A percentile compares a stretch with the other conserved stretches of the same genome.
Conservation (phyloP, 2,113 vertebrate species). For the Thamnophis sirtalis region DNA sequence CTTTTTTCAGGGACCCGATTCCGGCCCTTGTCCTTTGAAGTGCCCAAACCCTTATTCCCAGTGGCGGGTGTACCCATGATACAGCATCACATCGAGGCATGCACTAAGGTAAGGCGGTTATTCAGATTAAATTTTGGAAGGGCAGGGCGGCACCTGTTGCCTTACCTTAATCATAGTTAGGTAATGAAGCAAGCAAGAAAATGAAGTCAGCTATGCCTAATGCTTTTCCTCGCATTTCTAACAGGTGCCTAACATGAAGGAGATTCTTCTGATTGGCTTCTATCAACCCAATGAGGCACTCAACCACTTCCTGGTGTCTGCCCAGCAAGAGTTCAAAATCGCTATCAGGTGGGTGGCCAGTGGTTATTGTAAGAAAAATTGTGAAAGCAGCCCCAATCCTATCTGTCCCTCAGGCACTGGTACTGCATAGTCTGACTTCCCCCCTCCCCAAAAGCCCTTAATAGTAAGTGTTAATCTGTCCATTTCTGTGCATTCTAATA, state of each 20-base stretch:
- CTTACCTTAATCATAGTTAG: not conserved
- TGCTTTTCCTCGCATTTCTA: not conserved
- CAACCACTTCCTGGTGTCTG: slow-evolving; percentile 80
- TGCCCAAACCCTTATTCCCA: slow-evolving; percentile 95
- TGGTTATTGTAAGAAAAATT: not conserved
- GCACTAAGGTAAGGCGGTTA: slow-evolving; percentile 77
- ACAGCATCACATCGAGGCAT: slow-evolving; percentile 94
- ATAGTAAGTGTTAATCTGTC: too few relatives aligned
- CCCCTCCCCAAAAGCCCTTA: too few relatives aligned
- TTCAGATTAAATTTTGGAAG: too few relatives aligned
- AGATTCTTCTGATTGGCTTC: slow-evolving; percentile 94
- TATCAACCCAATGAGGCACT: slow-evolving; percentile 94
- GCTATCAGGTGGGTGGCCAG: slow-evolving; percentile 78
- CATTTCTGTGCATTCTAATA: too few relatives aligned
- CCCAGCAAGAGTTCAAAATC: slow-evolving; percentile 92
- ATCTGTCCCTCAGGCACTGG: not conserved
- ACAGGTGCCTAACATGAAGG: slow-evolving; percentile 90
- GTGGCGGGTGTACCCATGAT: slow-evolving; percentile 97
- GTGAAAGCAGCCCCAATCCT: not conserved
- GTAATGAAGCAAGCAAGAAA: too few relatives aligned
- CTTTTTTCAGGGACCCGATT: slow-evolving; percentile 82
- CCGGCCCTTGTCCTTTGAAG: slow-evolving; percentile 93
- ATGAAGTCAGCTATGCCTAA: not conserved
- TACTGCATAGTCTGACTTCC: not conserved
- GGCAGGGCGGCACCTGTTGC: fast-evolving